Evolutionary conservation across 2,888 invertebrate genomes (phyloP), one percentile per base, ranked within the genome.

Genomic region (Cheilosia vernalis): DNA sequence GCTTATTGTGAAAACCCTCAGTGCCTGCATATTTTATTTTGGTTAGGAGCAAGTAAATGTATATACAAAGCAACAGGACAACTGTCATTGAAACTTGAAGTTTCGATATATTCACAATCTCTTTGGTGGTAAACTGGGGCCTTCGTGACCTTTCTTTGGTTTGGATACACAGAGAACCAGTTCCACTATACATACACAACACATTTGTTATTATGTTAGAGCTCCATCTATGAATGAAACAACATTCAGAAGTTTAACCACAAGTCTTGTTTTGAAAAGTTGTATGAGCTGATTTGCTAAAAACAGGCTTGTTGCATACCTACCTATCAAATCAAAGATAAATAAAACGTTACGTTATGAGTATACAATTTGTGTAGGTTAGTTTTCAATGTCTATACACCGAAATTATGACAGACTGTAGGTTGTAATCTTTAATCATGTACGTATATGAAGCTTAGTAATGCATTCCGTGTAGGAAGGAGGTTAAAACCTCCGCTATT

Each of bases 341-440:
- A 37, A 30, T 33, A 33, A 15, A 30, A 15, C 64, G 13, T 21
- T 51, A 49, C 19, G 24, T 24, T 17, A 19, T 9, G 30, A 30
- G 55, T 56, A 24, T 37, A 60, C n/a, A 67, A 47, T 42, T 10
- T 63, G 70, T 63, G 78, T 78, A 70, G 70, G 78, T 63, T 78
- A 53, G 51, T 30, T 55, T 37, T 44, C 61, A 44, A 44, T 44
- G 53, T 51, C 67, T 77, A 56, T 47, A n/a, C 10, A 53, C 61
- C 53, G 53, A 69, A 77, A 69, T 56, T 69, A 53, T 55, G 44
- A 67, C 63, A 70, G 6, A 21, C 37, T 70, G 70, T 78, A 49
- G 69, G 78, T 40, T 61, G 53, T 24, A 53, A 55, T 61, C 60
- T 77, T 27, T 53, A 67, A 15, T 24, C 21, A 13, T 44, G 37